A percentile compares a stretch with the other conserved stretches of the same genome.
Evolutionary conservation across 1,140 invertebrate species (phyloP).

Genomic region (Drosophila athabasca): DNA sequence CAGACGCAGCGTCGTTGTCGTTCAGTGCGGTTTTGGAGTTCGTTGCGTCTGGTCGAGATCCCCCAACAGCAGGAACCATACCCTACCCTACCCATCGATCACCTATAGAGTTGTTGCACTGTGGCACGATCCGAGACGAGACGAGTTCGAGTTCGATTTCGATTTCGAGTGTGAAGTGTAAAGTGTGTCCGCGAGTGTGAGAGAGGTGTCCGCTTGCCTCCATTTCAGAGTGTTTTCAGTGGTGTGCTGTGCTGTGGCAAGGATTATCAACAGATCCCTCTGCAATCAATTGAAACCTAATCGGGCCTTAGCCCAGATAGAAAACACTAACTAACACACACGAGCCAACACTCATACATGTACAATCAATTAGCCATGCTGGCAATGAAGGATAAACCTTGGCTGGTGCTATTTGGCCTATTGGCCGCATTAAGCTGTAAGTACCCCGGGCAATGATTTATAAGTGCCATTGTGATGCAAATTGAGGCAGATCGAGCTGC

Average conservation of each 20-base stretch:
- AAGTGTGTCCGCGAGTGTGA: no score
- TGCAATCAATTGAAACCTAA: slow-evolving; percentile 2
- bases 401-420: slow-evolving; percentile 71
- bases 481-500: slow-evolving; percentile 29
- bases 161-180: no score
- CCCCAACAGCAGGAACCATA: slow-evolving; percentile 37
- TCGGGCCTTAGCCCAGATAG: not conserved
- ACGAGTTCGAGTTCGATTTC: no score
- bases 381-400: slow-evolving; percentile 71
- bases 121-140: not conserved
- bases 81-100: slow-evolving; percentile 5
- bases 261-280: no score
- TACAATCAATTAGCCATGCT: slow-evolving; percentile 49
- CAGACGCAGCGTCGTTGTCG: slow-evolving; percentile 68
- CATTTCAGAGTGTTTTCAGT: no score
- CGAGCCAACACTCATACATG: slow-evolving; percentile 2
- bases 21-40: slow-evolving; percentile 82
- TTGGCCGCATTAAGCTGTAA: slow-evolving; percentile 80
- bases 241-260: no score
- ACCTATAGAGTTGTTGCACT: slow-evolving; percentile 20
- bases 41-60: slow-evolving; percentile 70
- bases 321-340: slow-evolving; percentile 4
- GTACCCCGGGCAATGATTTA: slow-evolving; percentile 72
- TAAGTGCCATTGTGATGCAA: slow-evolving; percentile 72
- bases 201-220: no score